Evolutionary conservation across 1,140 invertebrate genomes (phyloP).

Genomic region (Pseudomyrmex pallidus): DNA sequence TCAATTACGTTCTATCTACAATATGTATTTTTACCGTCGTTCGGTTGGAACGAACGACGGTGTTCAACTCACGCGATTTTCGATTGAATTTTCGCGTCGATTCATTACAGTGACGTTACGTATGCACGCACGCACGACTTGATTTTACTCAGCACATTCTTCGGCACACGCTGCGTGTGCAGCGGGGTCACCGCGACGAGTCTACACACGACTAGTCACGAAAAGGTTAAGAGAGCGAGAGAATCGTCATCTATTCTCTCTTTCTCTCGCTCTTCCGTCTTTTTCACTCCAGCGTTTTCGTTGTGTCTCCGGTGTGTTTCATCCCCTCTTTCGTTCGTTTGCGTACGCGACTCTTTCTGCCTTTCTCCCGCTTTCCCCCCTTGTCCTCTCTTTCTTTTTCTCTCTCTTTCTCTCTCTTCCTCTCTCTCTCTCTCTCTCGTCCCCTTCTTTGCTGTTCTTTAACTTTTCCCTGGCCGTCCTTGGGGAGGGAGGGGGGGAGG

Average conservation of each 20-base stretch:
- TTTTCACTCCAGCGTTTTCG: slow-evolving; percentile 49
- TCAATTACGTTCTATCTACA: neutral
- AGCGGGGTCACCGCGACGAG: slow-evolving; percentile 20
- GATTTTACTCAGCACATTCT: slow-evolving; percentile 1
- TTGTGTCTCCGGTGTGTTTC: slow-evolving; percentile 13
- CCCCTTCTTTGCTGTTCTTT: slow-evolving; percentile 61
- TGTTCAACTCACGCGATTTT: neutral
- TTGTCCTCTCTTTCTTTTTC: slow-evolving; percentile 55
- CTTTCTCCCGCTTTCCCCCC: neutral
- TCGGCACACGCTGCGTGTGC: neutral
- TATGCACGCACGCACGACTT: slow-evolving; percentile 3
- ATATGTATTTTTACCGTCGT: neutral
- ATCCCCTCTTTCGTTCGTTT: neutral
- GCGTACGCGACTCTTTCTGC: slow-evolving; percentile 31
- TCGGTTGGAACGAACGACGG: no score
- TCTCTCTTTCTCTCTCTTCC: slow-evolving; percentile 58
- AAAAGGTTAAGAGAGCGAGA: slow-evolving; percentile 29
- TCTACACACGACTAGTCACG: neutral
- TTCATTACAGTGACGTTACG: neutral
- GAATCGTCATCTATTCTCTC: slow-evolving; percentile 24
- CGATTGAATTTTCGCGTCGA: neutral
- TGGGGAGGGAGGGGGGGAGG: slow-evolving; percentile 69
- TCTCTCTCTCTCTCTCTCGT: neutral
- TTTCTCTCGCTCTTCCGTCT: slow-evolving; percentile 64
- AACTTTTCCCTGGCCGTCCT: slow-evolving; percentile 71